Percentiles rank a stretch among this genome's conserved stretches.
Evolutionary conservation across 2,113 vertebrate genomes (phyloP).

Genomic region (Brachypteracias leptosomus): DNA sequence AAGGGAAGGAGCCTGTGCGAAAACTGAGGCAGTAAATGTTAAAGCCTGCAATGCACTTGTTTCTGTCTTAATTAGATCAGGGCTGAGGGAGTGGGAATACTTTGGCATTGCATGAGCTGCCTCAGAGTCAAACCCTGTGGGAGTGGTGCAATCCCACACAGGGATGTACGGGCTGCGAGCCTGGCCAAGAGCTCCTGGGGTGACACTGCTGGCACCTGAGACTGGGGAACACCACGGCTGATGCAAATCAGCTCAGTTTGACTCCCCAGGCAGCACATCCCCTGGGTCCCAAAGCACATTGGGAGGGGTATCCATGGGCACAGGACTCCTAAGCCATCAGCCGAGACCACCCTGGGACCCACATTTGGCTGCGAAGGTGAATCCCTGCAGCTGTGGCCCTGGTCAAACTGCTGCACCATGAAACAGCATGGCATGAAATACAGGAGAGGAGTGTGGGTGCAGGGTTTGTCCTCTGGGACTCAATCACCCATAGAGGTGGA

Average conservation of each 20-base stretch:
- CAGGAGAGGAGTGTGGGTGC: background rate
- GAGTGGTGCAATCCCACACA: background rate
- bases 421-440: background rate
- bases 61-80: background rate
- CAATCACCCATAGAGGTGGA: rapidly evolving
- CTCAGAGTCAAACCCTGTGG: background rate
- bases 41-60: background rate
- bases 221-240: rapidly evolving
- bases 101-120: background rate
- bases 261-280: background rate
- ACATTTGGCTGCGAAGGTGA: background rate
- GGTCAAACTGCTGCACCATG: background rate
- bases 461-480: background rate
- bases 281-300: background rate
- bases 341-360: background rate
- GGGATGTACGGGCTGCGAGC: background rate
- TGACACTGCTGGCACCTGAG: background rate
- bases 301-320: background rate
- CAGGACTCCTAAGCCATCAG: background rate
- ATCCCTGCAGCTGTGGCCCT: background rate
- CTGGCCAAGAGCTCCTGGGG: background rate
- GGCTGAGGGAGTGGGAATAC: background rate
- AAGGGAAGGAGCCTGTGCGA: background rate
- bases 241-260: background rate
- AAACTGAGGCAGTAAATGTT: background rate